These are phyloP conservation scores for Drosophila neutralis DNA, from an alignment of 2,888 invertebrate genomes.

Conservation along the genomic window DNA sequence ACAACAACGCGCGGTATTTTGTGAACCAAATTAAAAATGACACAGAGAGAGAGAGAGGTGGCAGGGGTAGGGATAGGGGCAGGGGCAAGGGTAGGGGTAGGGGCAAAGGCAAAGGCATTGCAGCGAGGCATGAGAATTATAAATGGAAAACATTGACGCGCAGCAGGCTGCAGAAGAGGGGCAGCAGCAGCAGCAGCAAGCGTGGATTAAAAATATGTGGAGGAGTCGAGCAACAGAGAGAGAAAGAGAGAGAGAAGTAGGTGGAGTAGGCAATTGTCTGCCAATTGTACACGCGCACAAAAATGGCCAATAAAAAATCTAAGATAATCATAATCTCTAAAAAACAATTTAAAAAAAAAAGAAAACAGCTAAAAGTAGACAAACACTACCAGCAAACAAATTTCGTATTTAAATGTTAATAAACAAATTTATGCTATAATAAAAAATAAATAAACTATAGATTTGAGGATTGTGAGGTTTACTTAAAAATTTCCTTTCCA, in stretches of 20 bases:
- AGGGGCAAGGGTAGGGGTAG: constrained; percentile 5
- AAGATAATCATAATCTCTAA: neutral
- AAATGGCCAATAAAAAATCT: neutral
- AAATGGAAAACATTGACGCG: constrained; percentile 69
- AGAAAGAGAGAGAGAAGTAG: constrained; percentile 8
- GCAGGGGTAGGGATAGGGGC: constrained; percentile 1
- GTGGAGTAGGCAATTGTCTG: constrained; percentile 30
- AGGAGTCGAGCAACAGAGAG: neutral
- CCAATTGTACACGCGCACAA: constrained; percentile 12
- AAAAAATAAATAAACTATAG: neutral
- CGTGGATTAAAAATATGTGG: constrained; percentile 18
- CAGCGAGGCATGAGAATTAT: constrained; percentile 77
- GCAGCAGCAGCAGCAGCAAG: neutral
- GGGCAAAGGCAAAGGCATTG: constrained; percentile 47
- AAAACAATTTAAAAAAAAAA: neutral
- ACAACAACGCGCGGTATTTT: constrained; percentile 77
- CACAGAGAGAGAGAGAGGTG: constrained; percentile 45
- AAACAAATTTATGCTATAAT: neutral
- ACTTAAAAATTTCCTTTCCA: neutral
- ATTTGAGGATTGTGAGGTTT: neutral
- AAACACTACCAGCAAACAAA: neutral
- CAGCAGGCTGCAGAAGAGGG: constrained; percentile 37
- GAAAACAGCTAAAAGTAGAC: neutral
- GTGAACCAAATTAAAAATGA: constrained; percentile 79
- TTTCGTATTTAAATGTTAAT: neutral